A percentile compares a stretch with the other conserved stretches of the same genome.
Conservation (phyloP, 2,113 vertebrate genomes). For the Zapornia atra region DNA sequence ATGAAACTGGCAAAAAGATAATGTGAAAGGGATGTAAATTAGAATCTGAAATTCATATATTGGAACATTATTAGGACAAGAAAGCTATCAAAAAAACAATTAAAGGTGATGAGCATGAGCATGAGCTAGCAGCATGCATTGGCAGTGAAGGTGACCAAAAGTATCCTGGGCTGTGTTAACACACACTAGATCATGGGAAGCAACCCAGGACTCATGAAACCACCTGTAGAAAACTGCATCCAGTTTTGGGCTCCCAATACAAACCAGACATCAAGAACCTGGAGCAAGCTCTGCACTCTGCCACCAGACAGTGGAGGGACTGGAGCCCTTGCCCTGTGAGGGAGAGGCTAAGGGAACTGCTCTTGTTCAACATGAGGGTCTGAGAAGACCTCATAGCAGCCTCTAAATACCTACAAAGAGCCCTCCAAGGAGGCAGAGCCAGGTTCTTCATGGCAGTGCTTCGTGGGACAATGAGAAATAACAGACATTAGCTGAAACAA, state of each 20-base stretch:
- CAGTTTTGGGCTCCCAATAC: not conserved
- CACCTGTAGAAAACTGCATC: not conserved
- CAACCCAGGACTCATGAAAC: not conserved
- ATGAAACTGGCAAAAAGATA: not conserved
- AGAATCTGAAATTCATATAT: not conserved
- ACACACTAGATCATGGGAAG: not conserved
- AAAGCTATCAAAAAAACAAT: not conserved
- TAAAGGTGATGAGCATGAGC: not conserved
- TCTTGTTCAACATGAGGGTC: not conserved
- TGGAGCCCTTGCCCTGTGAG: not conserved
- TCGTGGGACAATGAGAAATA: not conserved
- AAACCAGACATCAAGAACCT: not conserved
- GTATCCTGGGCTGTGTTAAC: not conserved
- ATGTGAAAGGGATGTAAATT: not conserved
- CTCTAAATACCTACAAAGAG: not conserved
- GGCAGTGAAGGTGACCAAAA: not conserved
- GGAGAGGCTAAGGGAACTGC: not conserved
- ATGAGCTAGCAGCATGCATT: not conserved
- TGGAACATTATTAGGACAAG: not conserved
- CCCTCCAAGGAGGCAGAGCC: not conserved
- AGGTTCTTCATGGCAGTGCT: not conserved
- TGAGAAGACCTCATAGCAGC: not conserved
- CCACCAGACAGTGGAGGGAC: not conserved
- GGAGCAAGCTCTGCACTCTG: not conserved
- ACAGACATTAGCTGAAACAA: not conserved